Conservation (phyloP, 2,113 vertebrate species). For the Calonectris borealis region DNA sequence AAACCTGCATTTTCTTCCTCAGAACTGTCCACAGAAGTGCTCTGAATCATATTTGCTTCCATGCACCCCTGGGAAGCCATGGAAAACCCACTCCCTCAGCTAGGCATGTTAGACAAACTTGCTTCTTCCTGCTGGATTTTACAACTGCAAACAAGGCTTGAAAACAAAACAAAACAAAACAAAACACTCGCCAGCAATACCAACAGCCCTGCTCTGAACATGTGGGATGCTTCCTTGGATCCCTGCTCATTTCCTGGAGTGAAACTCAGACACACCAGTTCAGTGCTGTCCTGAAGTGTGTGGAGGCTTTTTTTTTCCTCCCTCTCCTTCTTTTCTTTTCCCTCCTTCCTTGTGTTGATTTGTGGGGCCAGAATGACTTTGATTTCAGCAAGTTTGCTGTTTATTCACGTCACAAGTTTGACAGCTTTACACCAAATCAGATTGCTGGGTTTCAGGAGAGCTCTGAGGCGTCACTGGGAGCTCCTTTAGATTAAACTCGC, state of each 20-base stretch:
- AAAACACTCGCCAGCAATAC: neutral
- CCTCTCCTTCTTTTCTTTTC: constrained; percentile 20
- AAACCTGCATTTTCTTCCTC: neutral
- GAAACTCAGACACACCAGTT: neutral
- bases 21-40: neutral
- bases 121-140: constrained; percentile 21
- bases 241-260: constrained; percentile 15
- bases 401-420: constrained; percentile 76
- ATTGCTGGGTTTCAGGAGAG: constrained; percentile 66
- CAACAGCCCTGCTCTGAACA: neutral
- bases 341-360: constrained; percentile 52
- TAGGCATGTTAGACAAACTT: neutral
- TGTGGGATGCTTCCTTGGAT: constrained; percentile 25
- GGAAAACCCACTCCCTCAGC: neutral
- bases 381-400: constrained; percentile 58
- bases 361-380: constrained; percentile 39
- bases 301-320: neutral
- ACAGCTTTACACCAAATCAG: constrained; percentile 80
- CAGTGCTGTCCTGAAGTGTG: constrained; percentile 1
- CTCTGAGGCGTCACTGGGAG: constrained; percentile 65
- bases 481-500: constrained; percentile 78
- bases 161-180: neutral
- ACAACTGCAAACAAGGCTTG: neutral
- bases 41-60: neutral
- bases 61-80: neutral